Evolutionary conservation across 2,797 vertebrate species (phyloP).

Genomic region (Hyperoplus lanceolatus): DNA sequence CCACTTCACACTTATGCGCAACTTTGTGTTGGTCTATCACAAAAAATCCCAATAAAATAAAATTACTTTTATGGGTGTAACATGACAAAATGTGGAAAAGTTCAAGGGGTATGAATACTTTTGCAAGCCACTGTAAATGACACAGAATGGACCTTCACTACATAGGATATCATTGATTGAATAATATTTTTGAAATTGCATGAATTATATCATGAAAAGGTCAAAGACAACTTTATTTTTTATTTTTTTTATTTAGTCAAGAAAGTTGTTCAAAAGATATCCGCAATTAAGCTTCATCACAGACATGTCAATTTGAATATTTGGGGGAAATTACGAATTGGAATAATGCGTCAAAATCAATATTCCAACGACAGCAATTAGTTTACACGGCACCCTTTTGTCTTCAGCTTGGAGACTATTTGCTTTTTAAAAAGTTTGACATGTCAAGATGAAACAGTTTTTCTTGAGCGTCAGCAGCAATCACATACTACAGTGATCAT

Average conservation of each 20-base stretch:
- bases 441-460: conserved; percentile 37
- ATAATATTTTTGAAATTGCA: background rate
- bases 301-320: background rate
- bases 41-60: no score
- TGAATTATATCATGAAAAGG: background rate
- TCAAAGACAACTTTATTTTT: background rate
- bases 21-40: no score
- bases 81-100: no score
- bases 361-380: background rate
- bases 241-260: background rate
- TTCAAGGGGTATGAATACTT: no score
- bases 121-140: no score
- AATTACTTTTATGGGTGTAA: no score
- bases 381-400: background rate
- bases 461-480: conserved; percentile 37
- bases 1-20: no score
- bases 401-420: conserved; percentile 1
- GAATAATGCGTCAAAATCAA: conserved; percentile 16
- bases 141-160: background rate
- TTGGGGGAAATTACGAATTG: background rate
- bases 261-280: background rate
- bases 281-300: background rate
- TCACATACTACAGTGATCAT: conserved; percentile 65
- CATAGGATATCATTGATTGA: background rate
- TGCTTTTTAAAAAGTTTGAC: conserved; percentile 52